Conservation (phyloP, 64 coral and sea anemone species). For the Porites lutea region DNA sequence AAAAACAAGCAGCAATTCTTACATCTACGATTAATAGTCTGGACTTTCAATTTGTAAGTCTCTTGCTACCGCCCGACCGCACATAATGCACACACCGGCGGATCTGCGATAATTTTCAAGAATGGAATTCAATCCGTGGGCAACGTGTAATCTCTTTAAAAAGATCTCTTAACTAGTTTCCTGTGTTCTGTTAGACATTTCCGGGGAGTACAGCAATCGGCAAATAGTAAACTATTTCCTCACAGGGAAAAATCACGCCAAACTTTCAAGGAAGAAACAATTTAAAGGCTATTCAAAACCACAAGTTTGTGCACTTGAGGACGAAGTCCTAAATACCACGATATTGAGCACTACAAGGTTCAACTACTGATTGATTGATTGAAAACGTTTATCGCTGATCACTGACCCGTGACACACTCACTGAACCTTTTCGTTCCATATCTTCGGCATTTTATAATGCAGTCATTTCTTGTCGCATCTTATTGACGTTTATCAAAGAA, state of each 20-base stretch:
- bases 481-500: not conserved
- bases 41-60: too few species aligned
- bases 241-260: not conserved
- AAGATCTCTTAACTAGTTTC: not conserved
- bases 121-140: conserved; percentile 41
- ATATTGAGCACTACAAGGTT: not conserved
- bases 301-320: not conserved
- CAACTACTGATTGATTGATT: not conserved
- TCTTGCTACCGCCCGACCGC: too few species aligned
- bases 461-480: not conserved
- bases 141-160: not conserved
- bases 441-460: not conserved
- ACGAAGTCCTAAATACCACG: too few species aligned
- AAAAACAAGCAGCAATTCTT: too few species aligned
- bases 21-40: too few species aligned
- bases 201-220: not conserved
- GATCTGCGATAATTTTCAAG: conserved; percentile 10
- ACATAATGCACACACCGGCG: not conserved
- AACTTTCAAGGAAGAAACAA: not conserved
- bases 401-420: not conserved
- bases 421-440: not conserved
- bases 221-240: not conserved
- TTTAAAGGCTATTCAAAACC: not conserved
- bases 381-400: not conserved
- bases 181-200: not conserved